A percentile compares a stretch with the other conserved stretches of the same genome.
phyloP scores from a whole-genome alignment of 2,888 invertebrate genomes.

The Drosophila maculinotata region DNA sequence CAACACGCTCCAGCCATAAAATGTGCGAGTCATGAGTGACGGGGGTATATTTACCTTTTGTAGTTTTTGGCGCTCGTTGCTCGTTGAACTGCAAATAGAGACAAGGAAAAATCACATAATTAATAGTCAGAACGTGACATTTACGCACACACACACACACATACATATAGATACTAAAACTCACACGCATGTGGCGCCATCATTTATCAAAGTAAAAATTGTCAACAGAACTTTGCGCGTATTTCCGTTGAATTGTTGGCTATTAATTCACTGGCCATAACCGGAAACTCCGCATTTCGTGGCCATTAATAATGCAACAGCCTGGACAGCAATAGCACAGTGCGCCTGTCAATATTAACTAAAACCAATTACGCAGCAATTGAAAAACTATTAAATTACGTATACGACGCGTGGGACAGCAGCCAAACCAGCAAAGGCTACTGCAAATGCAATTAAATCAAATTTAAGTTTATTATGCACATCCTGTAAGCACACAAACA shows the following conservation, averaged over 20 bases:
- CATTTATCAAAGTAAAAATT: slow-evolving; percentile 67
- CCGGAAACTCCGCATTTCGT: slow-evolving; percentile 60
- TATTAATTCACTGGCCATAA: slow-evolving; percentile 56
- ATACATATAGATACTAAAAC: not conserved
- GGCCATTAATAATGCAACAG: slow-evolving; percentile 79
- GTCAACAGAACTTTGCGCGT: slow-evolving; percentile 57
- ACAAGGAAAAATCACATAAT: slow-evolving; percentile 71
- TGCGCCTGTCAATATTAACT: slow-evolving; percentile 72
- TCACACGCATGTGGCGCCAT: slow-evolving; percentile 35
- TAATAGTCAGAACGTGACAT: slow-evolving; percentile 74
- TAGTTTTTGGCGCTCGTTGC: slow-evolving; percentile 36
- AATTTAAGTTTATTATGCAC: slow-evolving; percentile 68
- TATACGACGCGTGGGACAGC: slow-evolving; percentile 44
- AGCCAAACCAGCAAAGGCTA: slow-evolving; percentile 2
- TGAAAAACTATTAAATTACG: slow-evolving; percentile 74
- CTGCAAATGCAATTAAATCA: slow-evolving; percentile 73
- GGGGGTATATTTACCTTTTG: slow-evolving; percentile 47
- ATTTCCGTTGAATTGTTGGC: slow-evolving; percentile 73
- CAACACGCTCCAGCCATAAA: slow-evolving; percentile 65
- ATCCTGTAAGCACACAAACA: slow-evolving; percentile 47
- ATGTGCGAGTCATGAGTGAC: slow-evolving; percentile 15
- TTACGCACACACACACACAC: slow-evolving; percentile 29
- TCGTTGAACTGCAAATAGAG: slow-evolving; percentile 74
- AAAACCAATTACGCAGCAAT: slow-evolving; percentile 72
- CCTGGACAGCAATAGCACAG: slow-evolving; percentile 33